Base-by-base conservation (phyloP, 2,888 invertebrate genomes). In the Omphaloscelis lunosa region DNA sequence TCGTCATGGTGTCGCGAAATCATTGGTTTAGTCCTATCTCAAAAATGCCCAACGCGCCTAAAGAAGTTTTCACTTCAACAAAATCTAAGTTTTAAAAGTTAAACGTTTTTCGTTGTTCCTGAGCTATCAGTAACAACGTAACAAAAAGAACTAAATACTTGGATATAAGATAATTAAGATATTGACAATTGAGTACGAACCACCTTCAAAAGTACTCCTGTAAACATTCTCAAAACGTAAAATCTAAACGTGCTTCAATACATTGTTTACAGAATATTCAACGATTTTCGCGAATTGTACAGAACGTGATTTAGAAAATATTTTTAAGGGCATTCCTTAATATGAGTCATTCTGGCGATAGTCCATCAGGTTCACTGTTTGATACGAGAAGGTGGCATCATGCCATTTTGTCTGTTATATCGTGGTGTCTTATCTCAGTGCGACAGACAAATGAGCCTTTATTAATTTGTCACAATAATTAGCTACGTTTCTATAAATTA, bases 321-420 rank as follows among this genome's bases (percentile, higher is more conserved):
- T 90, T 90, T 90, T 90, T 89, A 91, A 91, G 92, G 92, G 91
- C 90, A 93, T 93, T 93, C 92, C 90, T 90, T 80, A 75, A 82
- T 82, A 86, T 92, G 92, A 93, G 88, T 93, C 91, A 91, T 88
- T 88, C 93, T 93, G 93, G 93, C 93, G 78, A 69, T 59, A 76
- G 83, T 91, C 93, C 94, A 94, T 91, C 89, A 86, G 77, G 84
- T 89, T 82, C 72, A 74, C 75, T 85, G 83, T 83, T 81, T 83
- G 81, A 83, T 87, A 85, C 82, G 73, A 86, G 81, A 79, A 80
- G 79, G 88, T 91, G 89, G 91, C 90, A 89, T 84, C 72, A 73
- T 89, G 90, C 90, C 90, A 90, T 87, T 77, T 82, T 71, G 69
- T 81, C 66, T 68, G 65, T 69, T 71, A 61, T 75, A 77, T 77